A percentile compares a stretch with the other conserved stretches of the same genome.
Conservation (phyloP, 1,140 invertebrate species). For the Neodiprion pinetum region DNA sequence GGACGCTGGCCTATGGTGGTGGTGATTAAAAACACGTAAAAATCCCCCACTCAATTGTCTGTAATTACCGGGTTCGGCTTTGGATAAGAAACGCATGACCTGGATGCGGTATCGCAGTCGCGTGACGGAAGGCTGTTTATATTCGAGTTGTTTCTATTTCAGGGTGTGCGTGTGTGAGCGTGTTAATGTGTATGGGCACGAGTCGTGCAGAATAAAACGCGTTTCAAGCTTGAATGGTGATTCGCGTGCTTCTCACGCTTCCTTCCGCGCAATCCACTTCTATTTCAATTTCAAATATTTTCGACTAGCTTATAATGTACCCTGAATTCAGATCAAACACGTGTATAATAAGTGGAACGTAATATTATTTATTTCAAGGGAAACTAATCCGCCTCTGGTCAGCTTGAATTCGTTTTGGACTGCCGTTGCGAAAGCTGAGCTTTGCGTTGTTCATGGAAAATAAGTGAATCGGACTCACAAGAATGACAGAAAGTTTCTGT, state of each 20-base stretch:
- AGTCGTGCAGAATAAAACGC: neutral
- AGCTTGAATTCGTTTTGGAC: too few species aligned
- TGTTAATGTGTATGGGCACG: neutral
- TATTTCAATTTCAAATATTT: too few species aligned
- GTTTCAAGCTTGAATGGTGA: neutral
- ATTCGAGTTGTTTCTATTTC: neutral
- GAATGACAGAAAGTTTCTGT: too few species aligned
- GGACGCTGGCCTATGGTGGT: neutral
- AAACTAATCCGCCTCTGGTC: too few species aligned
- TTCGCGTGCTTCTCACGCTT: constrained; percentile 2
- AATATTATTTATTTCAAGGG: too few species aligned
- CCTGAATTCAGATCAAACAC: too few species aligned
- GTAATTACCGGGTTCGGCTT: neutral
- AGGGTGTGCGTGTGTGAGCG: neutral
- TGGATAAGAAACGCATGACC: neutral
- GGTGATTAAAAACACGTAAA: neutral
- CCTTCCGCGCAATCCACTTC: neutral
- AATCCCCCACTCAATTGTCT: neutral
- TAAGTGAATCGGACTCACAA: too few species aligned
- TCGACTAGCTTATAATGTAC: too few species aligned
- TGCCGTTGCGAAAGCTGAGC: too few species aligned
- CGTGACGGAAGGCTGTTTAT: neutral
- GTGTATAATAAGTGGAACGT: too few species aligned
- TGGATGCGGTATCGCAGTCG: neutral
- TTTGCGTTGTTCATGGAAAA: too few species aligned